Evolutionary conservation across 2,797 vertebrate genomes (phyloP).

Genomic region (Thripadectes ignobilis): DNA sequence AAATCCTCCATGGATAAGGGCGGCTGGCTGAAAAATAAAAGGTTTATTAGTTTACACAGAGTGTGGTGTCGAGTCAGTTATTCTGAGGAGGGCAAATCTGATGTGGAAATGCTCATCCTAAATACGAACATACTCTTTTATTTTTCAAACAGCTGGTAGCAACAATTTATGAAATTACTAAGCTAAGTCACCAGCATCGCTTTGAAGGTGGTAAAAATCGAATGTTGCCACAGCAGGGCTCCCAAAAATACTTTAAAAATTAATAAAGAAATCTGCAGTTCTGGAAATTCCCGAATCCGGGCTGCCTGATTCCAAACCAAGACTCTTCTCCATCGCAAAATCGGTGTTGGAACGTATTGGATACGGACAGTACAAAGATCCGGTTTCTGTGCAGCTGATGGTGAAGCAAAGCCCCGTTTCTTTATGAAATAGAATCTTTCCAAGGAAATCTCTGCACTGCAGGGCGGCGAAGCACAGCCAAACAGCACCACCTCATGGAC

Average conservation of each 20-base stretch:
- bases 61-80: not conserved
- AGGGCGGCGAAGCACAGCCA: constrained; percentile 68
- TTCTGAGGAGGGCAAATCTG: not conserved
- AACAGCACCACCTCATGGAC: constrained; percentile 90
- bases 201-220: constrained; percentile 2
- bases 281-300: not conserved
- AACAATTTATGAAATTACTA: not conserved
- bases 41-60: not conserved
- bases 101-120: not conserved
- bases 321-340: not conserved
- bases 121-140: not conserved
- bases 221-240: not conserved
- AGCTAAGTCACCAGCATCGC: not conserved
- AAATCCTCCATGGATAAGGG: not conserved
- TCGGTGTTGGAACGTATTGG: not conserved
- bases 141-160: not conserved
- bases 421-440: constrained; percentile 4
- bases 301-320: not conserved
- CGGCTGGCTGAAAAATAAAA: not conserved
- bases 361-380: constrained; percentile 39
- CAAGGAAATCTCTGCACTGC: constrained; percentile 52
- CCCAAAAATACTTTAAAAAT: not conserved
- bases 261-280: not conserved
- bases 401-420: constrained; percentile 53
- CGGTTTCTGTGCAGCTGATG: constrained; percentile 49